phyloP scores from a whole-genome alignment of 30 jellyfish, hydroid and myxozoan species.

The Rhopilema esculentum region DNA sequence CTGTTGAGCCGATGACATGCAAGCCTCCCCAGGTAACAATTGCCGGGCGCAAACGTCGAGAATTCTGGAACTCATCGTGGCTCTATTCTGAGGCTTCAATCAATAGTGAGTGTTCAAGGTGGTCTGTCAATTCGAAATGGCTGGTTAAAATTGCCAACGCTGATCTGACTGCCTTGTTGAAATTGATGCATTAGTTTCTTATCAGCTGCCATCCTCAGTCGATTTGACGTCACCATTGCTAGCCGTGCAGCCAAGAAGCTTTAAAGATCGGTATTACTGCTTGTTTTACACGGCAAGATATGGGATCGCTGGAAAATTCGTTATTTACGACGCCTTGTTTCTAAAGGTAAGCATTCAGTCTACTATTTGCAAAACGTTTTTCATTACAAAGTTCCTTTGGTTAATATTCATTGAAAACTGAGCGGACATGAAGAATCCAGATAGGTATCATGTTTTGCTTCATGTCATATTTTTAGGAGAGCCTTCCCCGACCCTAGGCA shows the following conservation, averaged over 20 bases:
- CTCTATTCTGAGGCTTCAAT: slow-evolving; percentile 76
- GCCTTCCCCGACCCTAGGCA: too few relatives aligned
- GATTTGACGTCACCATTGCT: slow-evolving; percentile 62
- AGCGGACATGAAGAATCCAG: too few relatives aligned
- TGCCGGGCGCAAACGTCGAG: slow-evolving; percentile 56
- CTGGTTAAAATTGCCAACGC: slow-evolving; percentile 38
- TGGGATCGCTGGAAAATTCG: slow-evolving; percentile 61
- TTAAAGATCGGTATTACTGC: slow-evolving; percentile 78
- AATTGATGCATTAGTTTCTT: slow-evolving; percentile 1
- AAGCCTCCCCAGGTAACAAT: slow-evolving; percentile 59
- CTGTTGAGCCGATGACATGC: slow-evolving; percentile 50
- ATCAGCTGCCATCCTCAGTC: neutral
- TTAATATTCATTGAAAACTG: too few relatives aligned
- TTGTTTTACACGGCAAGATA: slow-evolving; percentile 54
- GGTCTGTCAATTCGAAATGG: slow-evolving; percentile 71
- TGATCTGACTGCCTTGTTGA: slow-evolving; percentile 59
- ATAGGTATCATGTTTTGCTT: too few relatives aligned
- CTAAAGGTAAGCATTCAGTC: slow-evolving; percentile 30
- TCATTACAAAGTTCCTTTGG: too few relatives aligned
- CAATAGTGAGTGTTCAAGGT: slow-evolving; percentile 61
- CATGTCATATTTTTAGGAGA: too few relatives aligned
- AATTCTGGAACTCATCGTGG: slow-evolving; percentile 73
- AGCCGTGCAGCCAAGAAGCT: slow-evolving; percentile 79
- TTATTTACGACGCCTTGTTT: slow-evolving; percentile 10
- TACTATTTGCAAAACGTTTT: neutral